These are phyloP conservation scores for Haplotaxodon microlepis DNA, from an alignment of 2,113 vertebrate species.

Conservation along the genomic window DNA sequence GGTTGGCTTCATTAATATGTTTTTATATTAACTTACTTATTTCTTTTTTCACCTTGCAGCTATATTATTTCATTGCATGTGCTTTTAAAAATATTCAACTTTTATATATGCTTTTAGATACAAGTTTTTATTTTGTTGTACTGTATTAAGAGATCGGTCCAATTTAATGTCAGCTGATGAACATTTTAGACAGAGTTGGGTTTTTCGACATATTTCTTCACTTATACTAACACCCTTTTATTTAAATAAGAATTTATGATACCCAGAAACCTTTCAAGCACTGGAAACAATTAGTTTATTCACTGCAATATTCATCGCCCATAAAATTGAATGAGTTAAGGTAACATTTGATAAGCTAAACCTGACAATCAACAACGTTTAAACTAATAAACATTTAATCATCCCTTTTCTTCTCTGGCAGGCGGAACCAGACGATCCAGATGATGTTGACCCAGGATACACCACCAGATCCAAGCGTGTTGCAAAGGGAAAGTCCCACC, in stretches of 20 bases:
- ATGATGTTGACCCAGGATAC: neutral
- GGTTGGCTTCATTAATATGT: neutral
- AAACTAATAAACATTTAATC: neutral
- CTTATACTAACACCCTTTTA: neutral
- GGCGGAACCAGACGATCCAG: conserved; percentile 6
- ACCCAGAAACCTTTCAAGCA: neutral
- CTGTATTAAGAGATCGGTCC: neutral
- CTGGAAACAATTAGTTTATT: accelerated
- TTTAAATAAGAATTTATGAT: neutral
- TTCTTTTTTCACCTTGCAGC: neutral
- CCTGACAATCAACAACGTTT: neutral
- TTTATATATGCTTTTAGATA: neutral
- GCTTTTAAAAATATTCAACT: neutral
- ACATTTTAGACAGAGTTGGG: neutral
- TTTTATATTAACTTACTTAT: accelerated
- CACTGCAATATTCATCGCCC: accelerated
- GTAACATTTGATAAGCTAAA: neutral
- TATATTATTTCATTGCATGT: neutral
- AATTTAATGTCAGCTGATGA: neutral
- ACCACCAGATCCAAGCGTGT: neutral
- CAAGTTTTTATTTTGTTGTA: neutral
- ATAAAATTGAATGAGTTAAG: neutral
- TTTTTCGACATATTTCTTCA: neutral
- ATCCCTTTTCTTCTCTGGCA: neutral
- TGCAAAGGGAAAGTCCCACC: neutral